phyloP scores from a whole-genome alignment of 2,113 vertebrate species.

The Pelecanoides urinatrix region DNA sequence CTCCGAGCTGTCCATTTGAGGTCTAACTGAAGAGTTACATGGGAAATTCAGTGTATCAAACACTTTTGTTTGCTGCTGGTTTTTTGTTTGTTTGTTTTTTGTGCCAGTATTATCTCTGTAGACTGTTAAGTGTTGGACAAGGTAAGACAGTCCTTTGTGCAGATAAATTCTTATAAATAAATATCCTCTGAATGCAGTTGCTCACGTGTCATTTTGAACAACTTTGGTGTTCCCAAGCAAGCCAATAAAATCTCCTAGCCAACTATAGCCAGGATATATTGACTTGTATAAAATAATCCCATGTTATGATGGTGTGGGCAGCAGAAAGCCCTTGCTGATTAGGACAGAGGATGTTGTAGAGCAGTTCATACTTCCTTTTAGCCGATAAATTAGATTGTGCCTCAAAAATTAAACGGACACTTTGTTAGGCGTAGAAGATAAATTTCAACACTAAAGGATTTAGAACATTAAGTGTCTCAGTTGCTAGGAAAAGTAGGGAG shows the following conservation, averaged over 20 bases:
- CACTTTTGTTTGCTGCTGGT: background rate
- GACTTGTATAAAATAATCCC: background rate
- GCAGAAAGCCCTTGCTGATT: background rate
- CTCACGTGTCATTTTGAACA: background rate
- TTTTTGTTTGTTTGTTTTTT: background rate
- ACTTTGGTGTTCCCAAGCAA: background rate
- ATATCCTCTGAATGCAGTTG: background rate
- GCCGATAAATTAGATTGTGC: background rate
- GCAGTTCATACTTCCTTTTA: background rate
- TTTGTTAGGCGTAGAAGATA: background rate
- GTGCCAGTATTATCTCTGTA: background rate
- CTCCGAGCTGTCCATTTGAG: background rate
- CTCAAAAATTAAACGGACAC: background rate
- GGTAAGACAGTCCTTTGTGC: background rate
- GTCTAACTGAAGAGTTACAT: background rate
- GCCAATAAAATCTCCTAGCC: background rate
- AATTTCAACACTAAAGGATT: background rate
- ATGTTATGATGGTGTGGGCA: background rate
- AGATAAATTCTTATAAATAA: background rate
- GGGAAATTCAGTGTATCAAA: background rate
- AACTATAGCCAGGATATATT: background rate
- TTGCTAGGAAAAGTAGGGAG: background rate
- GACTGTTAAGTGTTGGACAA: background rate
- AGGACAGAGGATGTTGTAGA: background rate
- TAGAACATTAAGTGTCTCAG: background rate